Conservation (phyloP, 2,797 vertebrate genomes). For the Sebastes taczanowskii region DNA sequence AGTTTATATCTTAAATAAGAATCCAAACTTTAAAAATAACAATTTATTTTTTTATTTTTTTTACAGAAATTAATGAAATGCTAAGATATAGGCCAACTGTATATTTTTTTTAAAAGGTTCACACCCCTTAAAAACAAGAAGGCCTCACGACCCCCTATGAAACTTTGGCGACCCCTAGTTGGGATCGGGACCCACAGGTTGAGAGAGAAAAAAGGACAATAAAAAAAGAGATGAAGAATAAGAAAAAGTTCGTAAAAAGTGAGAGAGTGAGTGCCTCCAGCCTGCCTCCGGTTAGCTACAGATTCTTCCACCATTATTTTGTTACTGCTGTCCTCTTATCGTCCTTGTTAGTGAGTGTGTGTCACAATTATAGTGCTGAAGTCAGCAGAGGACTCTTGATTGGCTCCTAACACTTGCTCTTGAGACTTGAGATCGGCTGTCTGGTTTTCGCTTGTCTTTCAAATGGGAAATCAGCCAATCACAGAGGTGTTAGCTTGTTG, state of each 20-base stretch:
- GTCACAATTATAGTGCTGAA: neutral
- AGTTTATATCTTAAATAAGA: no score
- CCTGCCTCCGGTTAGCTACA: neutral
- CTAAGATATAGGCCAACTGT: no score
- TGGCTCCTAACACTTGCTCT: neutral
- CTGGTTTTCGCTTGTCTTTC: neutral
- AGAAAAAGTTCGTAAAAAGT: neutral
- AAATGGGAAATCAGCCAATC: conserved; percentile 1
- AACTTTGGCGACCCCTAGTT: no score
- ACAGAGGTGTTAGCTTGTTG: neutral
- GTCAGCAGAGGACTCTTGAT: conserved; percentile 5
- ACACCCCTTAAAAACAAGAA: no score
- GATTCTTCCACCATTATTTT: neutral
- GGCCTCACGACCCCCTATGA: no score
- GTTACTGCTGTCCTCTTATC: neutral
- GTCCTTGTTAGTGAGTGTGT: neutral
- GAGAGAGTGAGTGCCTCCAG: neutral
- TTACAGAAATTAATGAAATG: no score
- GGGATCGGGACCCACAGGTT: no score
- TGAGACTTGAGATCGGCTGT: neutral
- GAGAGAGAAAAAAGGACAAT: neutral
- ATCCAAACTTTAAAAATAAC: no score
- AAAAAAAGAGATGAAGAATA: neutral
- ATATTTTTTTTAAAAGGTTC: no score
- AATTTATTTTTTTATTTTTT: no score